Conservation (phyloP, 2,113 vertebrate species). For the Ceyx margarethae region DNA sequence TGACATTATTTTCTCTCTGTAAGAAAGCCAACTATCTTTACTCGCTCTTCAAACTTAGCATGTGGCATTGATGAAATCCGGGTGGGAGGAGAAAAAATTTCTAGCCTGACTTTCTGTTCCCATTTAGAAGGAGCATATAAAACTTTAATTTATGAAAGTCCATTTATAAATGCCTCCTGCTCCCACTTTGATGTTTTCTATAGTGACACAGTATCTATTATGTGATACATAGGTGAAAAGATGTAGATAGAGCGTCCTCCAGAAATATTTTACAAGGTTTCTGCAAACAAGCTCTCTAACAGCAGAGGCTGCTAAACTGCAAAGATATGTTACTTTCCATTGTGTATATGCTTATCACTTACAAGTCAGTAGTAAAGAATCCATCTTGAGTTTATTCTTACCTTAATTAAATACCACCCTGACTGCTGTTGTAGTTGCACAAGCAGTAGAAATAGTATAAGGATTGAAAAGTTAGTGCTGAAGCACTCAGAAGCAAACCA, state of each 20-base stretch:
- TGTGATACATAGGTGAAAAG: neutral
- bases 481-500: neutral
- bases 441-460: neutral
- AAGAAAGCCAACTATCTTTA: neutral
- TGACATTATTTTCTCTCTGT: neutral
- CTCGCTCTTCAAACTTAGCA: neutral
- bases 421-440: neutral
- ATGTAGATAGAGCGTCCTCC: neutral
- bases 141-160: neutral
- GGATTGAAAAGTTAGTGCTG: neutral
- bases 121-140: neutral
- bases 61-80: slow-evolving; percentile 20
- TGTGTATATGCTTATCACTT: neutral
- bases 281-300: neutral
- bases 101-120: neutral
- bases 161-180: neutral
- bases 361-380: neutral
- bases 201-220: neutral
- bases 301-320: neutral
- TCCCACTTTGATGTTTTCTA: neutral
- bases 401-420: neutral
- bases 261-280: neutral
- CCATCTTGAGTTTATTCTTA: neutral
- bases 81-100: slow-evolving; percentile 35
- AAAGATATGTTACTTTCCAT: neutral